Percentiles rank a stretch among this genome's conserved stretches.
Evolutionary conservation across 2,113 vertebrate genomes (phyloP).

Genomic region (Neopipo cinnamomea): DNA sequence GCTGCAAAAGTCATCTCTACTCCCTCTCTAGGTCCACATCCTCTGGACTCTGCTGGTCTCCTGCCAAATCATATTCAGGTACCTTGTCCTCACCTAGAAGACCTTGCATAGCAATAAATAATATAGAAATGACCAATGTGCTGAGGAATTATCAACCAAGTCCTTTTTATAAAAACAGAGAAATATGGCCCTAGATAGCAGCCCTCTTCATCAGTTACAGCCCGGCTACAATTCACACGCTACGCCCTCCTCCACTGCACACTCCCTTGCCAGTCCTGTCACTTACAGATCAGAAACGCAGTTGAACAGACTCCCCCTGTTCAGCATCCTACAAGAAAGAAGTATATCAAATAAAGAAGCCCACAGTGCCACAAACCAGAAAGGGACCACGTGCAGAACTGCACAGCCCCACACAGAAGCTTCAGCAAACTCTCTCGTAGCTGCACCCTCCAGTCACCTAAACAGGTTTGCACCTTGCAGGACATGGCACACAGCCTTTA

Average conservation of each 20-base stretch:
- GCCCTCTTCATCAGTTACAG: neutral
- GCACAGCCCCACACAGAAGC: neutral
- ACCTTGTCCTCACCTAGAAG: conserved; percentile 23
- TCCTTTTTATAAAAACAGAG: neutral
- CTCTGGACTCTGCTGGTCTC: neutral
- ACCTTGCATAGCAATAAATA: neutral
- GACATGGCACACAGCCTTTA: neutral
- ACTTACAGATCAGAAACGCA: neutral
- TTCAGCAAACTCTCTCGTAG: neutral
- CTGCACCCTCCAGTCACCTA: neutral
- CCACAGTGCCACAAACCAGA: neutral
- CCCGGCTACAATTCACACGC: neutral
- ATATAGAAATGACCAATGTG: neutral
- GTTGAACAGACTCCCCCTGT: neutral
- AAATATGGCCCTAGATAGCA: neutral
- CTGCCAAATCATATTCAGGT: neutral
- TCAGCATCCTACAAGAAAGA: neutral
- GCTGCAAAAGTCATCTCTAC: conserved; percentile 22
- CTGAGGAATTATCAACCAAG: neutral
- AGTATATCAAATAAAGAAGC: neutral
- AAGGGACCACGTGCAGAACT: neutral
- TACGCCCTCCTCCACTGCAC: neutral
- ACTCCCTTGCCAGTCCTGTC: neutral
- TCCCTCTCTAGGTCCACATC: neutral
- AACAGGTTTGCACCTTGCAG: neutral